Conservation (phyloP, 2,888 invertebrate species). For the Machimus rusticus region DNA sequence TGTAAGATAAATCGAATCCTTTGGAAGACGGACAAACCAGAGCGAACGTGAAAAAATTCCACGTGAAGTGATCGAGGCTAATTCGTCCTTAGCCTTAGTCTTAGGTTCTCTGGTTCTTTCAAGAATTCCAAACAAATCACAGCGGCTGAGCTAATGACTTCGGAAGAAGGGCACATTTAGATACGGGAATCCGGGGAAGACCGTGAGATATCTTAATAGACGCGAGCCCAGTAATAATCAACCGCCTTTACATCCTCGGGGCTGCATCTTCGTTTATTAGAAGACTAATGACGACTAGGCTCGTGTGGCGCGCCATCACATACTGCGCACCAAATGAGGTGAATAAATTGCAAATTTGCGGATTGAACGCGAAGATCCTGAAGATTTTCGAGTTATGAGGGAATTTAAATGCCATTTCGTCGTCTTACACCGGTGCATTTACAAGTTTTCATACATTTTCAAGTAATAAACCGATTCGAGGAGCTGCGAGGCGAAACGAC, state of each 20-base stretch:
- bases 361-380: neutral
- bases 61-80: neutral
- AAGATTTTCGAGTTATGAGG: neutral
- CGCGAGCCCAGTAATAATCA: neutral
- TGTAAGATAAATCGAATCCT: slow-evolving; percentile 5
- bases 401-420: neutral
- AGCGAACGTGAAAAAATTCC: slow-evolving; percentile 23
- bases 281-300: neutral
- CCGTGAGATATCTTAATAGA: neutral
- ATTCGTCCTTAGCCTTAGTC: neutral
- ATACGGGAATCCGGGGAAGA: neutral
- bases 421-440: neutral
- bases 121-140: neutral
- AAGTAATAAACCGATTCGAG: neutral
- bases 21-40: neutral
- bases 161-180: neutral
- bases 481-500: neutral
- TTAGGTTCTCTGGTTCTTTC: neutral
- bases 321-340: neutral
- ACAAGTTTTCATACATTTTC: neutral
- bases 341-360: slow-evolving; percentile 15
- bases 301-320: neutral
- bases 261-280: neutral
- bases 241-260: neutral
- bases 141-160: neutral